phyloP scores from a whole-genome alignment of 2,113 vertebrate species.

The Phalacrocorax brasilianus region DNA sequence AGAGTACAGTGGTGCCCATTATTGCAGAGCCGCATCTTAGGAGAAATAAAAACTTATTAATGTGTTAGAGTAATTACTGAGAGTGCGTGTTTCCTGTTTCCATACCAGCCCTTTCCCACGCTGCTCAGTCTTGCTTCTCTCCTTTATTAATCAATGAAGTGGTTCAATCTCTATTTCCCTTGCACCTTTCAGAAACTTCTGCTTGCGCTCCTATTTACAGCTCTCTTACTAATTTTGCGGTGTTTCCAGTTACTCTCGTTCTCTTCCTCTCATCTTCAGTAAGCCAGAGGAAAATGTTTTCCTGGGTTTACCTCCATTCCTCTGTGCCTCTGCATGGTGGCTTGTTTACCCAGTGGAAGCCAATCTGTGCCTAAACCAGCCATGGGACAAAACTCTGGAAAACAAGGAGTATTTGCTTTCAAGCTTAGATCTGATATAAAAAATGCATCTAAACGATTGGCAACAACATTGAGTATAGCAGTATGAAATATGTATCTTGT shows the following conservation, averaged over 20 bases:
- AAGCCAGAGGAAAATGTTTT: not conserved
- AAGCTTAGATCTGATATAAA: not conserved
- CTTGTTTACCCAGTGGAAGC: not conserved
- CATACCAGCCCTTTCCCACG: not conserved
- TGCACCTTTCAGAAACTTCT: not conserved
- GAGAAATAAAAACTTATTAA: not conserved
- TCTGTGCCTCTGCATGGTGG: not conserved
- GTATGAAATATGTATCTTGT: not conserved
- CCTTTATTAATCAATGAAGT: not conserved
- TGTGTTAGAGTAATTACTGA: not conserved
- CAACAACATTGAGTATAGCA: not conserved
- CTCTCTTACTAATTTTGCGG: not conserved
- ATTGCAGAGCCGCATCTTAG: not conserved
- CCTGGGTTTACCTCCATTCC: not conserved
- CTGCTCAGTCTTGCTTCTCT: not conserved
- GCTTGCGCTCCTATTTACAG: not conserved
- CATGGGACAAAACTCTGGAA: not conserved
- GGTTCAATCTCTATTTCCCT: not conserved
- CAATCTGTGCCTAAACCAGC: not conserved
- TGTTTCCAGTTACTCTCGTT: not conserved
- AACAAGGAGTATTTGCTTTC: not conserved
- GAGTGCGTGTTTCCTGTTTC: not conserved
- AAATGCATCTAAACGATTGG: not conserved
- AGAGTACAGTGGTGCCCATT: not conserved
- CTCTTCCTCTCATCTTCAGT: not conserved